Base-by-base conservation (phyloP, 2,113 vertebrate species). In the Calyptomena viridis region DNA sequence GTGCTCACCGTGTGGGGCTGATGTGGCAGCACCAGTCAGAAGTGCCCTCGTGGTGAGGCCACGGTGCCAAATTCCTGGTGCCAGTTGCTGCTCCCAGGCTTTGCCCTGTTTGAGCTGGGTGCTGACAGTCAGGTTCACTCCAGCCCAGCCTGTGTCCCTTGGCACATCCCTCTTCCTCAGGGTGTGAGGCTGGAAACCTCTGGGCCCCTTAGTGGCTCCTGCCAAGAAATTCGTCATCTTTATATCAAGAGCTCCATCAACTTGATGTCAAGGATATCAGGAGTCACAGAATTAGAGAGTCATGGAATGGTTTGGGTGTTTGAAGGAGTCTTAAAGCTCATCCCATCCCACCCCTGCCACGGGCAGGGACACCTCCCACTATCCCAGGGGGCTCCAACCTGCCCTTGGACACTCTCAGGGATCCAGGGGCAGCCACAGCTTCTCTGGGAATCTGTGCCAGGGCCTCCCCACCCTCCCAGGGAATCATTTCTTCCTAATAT, bases 1-100 rank as follows among this genome's bases (percentile, higher is more conserved):
- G 9, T 24, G 69, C 40, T 39, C 3, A 0, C 9, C 1, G 8
- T 55, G 37, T 19, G 8, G 9, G 35, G 20, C n/a, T 3, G 0
- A n/a, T 27, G 0, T 12, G 47, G 50, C 40, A 22, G n/a, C 66
- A 15, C 11, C 5, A 1, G 22, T 33, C 56, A 18, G 49, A 6
- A 4, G 13, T 24, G 37, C 37, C 62, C 42, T 66, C 46, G 13
- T n/a, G 53, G 42, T 1, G 3, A 46, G 53, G 9, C 4, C 3
- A 0, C n/a, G 19, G 6, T 22, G 53, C 55, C 53, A 5, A 31
- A 16, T 33, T 73, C 85, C 72, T 40, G 9, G 11, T 71, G 50
- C 21, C 21, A 5, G 0, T 25, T 35, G 14, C 21, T 81, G 14
- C 35, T 66, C 69, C 59, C 69, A 21, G 39, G 30, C 52, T 19